These are phyloP conservation scores for Notodonta dromedarius DNA, from an alignment of 2,888 invertebrate species.

Conservation along the genomic window DNA sequence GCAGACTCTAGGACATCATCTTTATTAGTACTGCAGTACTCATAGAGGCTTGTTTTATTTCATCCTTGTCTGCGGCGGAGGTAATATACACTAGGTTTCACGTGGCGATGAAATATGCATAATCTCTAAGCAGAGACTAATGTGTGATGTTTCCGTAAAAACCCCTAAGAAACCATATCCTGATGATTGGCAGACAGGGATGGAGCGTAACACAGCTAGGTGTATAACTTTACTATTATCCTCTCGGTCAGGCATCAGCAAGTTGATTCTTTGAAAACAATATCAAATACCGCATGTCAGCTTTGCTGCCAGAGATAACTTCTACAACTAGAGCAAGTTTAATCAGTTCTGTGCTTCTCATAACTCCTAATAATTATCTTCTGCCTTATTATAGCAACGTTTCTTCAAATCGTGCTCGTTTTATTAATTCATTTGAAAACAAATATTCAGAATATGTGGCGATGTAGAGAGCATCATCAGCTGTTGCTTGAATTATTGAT, in stretches of 20 bases:
- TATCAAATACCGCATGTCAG: too few species aligned
- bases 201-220: too few species aligned
- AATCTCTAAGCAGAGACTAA: slow-evolving; percentile 49
- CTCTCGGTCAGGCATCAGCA: too few species aligned
- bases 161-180: too few species aligned
- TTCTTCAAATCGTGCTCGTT: slow-evolving; percentile 30
- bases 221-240: too few species aligned
- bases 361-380: too few species aligned
- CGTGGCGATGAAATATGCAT: slow-evolving; percentile 55
- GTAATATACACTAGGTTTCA: slow-evolving; percentile 55
- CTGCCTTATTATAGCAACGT: too few species aligned
- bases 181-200: too few species aligned
- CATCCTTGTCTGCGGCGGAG: slow-evolving; percentile 50
- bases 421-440: slow-evolving; percentile 26
- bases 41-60: slow-evolving; percentile 62
- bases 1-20: slow-evolving; percentile 68
- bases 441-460: slow-evolving; percentile 4
- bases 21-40: slow-evolving; percentile 63
- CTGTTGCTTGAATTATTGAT: slow-evolving; percentile 9
- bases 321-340: too few species aligned
- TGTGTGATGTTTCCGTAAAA: slow-evolving; percentile 15
- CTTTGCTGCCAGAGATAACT: too few species aligned
- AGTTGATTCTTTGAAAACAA: too few species aligned
- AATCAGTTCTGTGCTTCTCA: too few species aligned
- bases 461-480: not conserved